Base-by-base conservation (phyloP, 2,113 vertebrate genomes). In the Gasterosteus nipponicus region DNA sequence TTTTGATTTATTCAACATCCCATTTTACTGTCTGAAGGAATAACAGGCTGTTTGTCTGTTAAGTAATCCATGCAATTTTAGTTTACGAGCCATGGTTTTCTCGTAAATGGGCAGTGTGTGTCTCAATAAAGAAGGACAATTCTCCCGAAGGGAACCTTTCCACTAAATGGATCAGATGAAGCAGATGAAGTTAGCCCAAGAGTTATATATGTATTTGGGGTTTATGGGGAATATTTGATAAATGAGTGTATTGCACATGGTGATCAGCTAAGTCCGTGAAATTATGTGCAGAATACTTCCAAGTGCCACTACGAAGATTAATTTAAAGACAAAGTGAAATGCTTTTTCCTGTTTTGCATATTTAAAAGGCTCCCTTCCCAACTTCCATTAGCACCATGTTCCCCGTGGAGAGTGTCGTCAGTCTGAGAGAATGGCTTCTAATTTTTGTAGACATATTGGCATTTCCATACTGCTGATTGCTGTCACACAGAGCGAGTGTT, bases 381-480 rank as follows among this genome's bases (percentile, higher is more conserved):
- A 78, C 83, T 76, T 84, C 81, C 74, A 89, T 89, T 89, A 87
- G 64, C 58, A 68, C 68, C 46, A 74, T 69, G 73, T 67, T 86
- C 74, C 85, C 87, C 77, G 85, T 75, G 65, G 85, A 84, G 85
- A 69, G 16, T 69, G 46, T 75, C 72, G 35, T 80, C 85, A 86
- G 81, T 59, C 38, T 76, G 73, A 90, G 77, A 78, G 87, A 86
- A 87, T 82, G 44, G 61, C 80, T 77, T 75, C 31, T 74, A 73
- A 81, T 82, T 80, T 80, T 78, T 80, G 70, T 61, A 73, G 59
- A 83, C 70, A 80, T 88, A 82, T 80, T 89, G 87, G 78, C 84
- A 91, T 91, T 89, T 86, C 86, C 63, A 74, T 78, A 80, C 51
- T 67, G 76, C 73, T 85, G 84, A 87, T 89, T 86, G 77, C 72